Evolutionary conservation across 2,888 invertebrate species (phyloP), one percentile per base, ranked within the genome.

Genomic region (Drosophila flavopinicola): DNA sequence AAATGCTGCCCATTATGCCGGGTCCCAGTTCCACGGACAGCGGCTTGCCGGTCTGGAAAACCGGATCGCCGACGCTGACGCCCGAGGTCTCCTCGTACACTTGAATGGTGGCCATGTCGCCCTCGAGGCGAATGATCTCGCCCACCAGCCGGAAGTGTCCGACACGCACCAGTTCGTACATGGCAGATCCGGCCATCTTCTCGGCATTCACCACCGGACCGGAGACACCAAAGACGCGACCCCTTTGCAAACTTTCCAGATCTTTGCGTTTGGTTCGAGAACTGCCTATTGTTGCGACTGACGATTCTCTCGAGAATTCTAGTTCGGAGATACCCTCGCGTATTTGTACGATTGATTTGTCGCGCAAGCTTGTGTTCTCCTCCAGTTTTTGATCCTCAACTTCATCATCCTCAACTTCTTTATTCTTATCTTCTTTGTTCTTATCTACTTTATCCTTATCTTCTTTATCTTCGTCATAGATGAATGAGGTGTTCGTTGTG

Each of bases 171-270:
- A 99, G 92, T 92, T 99, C 99, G 95, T 99, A 99, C 99, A 99
- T 99, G 93, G 99, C 99, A 11, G 99, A 96, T 54, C 99, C 99
- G 65, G 98, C 95, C 99, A 99, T 99, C 91, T 96, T 95, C 91
- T 99, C 98, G 71, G 99, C 99, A 70, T 98, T 99, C 35, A 99
- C 99, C 92, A 99, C 99, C 97, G 99, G 99, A 71, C 99, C 99
- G 45, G 99, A 99, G 9, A 99, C 99, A n/a, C 98, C 99, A 89
- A 94, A 97, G 23, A 99, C 99, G 91, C 96, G 98, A 70, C 99
- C 99, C n/a, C 10, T 47, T 3, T 37, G 51, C 1, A n/a, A n/a
- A n/a, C n/a, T n/a, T n/a, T n/a, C n/a, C n/a, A n/a, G n/a, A n/a
- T n/a, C n/a, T n/a, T n/a, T n/a, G n/a, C n/a, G n/a, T n/a, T n/a